Percentiles rank a stretch among this genome's conserved stretches.
phyloP scores from a whole-genome alignment of 2,888 invertebrate genomes.

The Campaea margaritaria region DNA sequence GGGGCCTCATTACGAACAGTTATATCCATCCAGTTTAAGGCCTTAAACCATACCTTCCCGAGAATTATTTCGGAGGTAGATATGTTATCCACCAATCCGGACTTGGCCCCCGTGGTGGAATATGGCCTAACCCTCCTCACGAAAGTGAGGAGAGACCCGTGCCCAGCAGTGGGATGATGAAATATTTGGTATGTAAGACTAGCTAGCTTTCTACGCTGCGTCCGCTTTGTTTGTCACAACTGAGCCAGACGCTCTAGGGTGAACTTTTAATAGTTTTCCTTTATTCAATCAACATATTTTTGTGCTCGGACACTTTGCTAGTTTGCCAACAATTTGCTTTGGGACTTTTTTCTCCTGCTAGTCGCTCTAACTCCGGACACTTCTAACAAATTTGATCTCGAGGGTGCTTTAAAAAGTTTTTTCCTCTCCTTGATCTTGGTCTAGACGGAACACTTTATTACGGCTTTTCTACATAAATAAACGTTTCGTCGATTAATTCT shows the following conservation, averaged over 20 bases:
- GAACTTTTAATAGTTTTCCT: conserved; percentile 84
- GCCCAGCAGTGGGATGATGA: too few relatives aligned
- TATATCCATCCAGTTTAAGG: too few relatives aligned
- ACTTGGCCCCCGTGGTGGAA: too few relatives aligned
- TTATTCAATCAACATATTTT: conserved; percentile 85
- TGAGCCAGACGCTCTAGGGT: conserved; percentile 70
- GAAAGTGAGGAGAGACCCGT: too few relatives aligned
- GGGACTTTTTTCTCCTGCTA: conserved; percentile 71
- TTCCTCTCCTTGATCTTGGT: conserved; percentile 56
- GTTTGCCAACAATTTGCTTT: conserved; percentile 83
- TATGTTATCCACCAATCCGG: too few relatives aligned
- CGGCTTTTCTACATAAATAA: conserved; percentile 38
- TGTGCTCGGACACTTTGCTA: conserved; percentile 79
- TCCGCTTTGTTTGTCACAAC: conserved; percentile 66
- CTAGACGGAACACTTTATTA: conserved; percentile 68
- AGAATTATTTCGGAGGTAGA: too few relatives aligned
- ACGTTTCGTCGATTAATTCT: conserved; percentile 23
- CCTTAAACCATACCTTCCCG: too few relatives aligned
- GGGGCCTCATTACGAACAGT: too few relatives aligned
- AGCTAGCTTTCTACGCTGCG: conserved; percentile 58
- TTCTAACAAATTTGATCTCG: conserved; percentile 75
- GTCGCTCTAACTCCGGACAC: conserved; percentile 64
- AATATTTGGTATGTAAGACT: background rate
- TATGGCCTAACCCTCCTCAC: too few relatives aligned
- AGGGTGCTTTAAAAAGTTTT: conserved; percentile 69